These are phyloP conservation scores for Norana najaformis DNA, from an alignment of 2,888 invertebrate species.

Conservation along the genomic window DNA sequence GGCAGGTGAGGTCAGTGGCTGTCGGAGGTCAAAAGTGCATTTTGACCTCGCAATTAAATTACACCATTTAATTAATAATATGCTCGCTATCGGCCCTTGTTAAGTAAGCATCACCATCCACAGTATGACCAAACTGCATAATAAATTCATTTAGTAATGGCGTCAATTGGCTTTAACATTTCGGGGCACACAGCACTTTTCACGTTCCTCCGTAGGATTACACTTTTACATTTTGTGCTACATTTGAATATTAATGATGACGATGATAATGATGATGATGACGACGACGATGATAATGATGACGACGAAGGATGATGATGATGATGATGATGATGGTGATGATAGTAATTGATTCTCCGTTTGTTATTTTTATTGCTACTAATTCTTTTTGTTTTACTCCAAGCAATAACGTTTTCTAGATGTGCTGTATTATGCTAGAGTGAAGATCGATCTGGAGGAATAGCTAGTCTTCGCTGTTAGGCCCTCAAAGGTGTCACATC, in stretches of 20 bases:
- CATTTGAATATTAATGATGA: neutral
- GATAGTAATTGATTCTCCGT: too few relatives aligned
- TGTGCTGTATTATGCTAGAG: too few relatives aligned
- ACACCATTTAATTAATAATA: neutral
- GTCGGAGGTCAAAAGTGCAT: neutral
- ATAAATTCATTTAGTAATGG: neutral
- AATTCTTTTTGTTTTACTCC: too few relatives aligned
- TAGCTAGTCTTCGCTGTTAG: too few relatives aligned
- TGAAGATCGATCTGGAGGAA: too few relatives aligned
- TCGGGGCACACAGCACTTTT: neutral
- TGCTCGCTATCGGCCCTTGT: neutral
- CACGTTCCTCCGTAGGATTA: neutral
- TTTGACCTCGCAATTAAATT: neutral
- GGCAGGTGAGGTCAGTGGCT: neutral
- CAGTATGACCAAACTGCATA: neutral
- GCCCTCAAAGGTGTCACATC: too few relatives aligned
- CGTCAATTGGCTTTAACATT: neutral
- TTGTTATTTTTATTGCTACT: too few relatives aligned
- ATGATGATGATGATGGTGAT: too few relatives aligned
- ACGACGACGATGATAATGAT: too few relatives aligned
- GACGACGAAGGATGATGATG: too few relatives aligned
- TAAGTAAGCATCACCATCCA: neutral
- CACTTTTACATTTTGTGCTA: neutral
- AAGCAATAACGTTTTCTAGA: too few relatives aligned
- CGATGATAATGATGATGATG: too few relatives aligned